Percentiles rank a stretch among this genome's conserved stretches.
Conservation (phyloP, 2,113 vertebrate species). For the rabbit (Oryctolagus cuniculus) region mOryCun1.1 NC_091443.1:21537501-21538000, state of each 20-base stretch:
- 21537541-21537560: too few relatives aligned
- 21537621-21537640: too few relatives aligned
- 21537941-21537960: background rate
- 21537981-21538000: too few relatives aligned
- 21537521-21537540: too few relatives aligned
- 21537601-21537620: too few relatives aligned
- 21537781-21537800: slow-evolving; percentile 22
- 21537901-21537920: too few relatives aligned
- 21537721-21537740: slow-evolving; percentile 20
- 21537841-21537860: slow-evolving; percentile 40
- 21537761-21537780: slow-evolving; percentile 9
- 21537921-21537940: too few relatives aligned
- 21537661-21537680: slow-evolving; percentile 9
- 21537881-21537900: background rate
- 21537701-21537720: slow-evolving; percentile 27
- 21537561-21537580: too few relatives aligned
- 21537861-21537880: background rate
- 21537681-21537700: slow-evolving; percentile 1
- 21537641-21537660: slow-evolving; percentile 2
- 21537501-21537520: too few relatives aligned
- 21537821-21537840: background rate
- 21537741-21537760: slow-evolving; percentile 22
- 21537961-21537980: background rate
- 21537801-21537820: background rate
- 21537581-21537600: too few relatives aligned